Base-by-base conservation (phyloP, 2,888 invertebrate genomes). In the Tinea pellionella region DNA sequence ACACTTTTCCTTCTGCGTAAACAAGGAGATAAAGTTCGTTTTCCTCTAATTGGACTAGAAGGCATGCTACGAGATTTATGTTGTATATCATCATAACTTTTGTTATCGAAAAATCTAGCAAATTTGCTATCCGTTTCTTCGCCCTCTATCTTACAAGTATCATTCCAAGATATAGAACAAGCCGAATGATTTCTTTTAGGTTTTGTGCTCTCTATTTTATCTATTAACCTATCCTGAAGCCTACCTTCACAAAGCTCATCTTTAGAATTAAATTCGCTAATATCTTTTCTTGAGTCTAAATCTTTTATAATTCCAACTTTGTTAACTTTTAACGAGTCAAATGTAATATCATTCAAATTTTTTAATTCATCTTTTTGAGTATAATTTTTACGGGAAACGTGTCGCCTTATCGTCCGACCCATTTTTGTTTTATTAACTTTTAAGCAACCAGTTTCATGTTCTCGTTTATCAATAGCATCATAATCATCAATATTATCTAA, bases 21-120 rank as follows among this genome's bases (percentile, higher is more conserved):
- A 9, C 43, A 51, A 9, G 77, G 75, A 0, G 80, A 77, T 47
- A 66, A 67, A 30, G 69, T 66, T 24, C 74, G 71, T 68, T 80
- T 88, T 11, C 72, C 70, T 65, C 88, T 78, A 32, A 81, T 63
- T 30, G 91, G 91, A 70, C 90, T 90, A 51, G 86, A 87, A 0
- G 91, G 90, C 73, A 89, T 89, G 69, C 91, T 91, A 66, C 82
- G 87, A 0, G 29, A 59, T 69, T 74, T 80, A 62, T 58, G n/a
- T 47, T 43, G 13, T 16, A 77, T 84, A n/a, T 79, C 76, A 58
- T 74, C 72, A 63, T 74, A 73, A 58, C 71, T 71, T 30, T 72
- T 73, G 15, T 72, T 72, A 15, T 77, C 77, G 63, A 86, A 85
- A 67, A 77, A 85, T 29, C 80, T 67, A 16, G 81, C 74, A 63